Evolutionary conservation across 2,797 vertebrate genomes (phyloP).

Genomic region (Gymnodraco acuticeps): DNA sequence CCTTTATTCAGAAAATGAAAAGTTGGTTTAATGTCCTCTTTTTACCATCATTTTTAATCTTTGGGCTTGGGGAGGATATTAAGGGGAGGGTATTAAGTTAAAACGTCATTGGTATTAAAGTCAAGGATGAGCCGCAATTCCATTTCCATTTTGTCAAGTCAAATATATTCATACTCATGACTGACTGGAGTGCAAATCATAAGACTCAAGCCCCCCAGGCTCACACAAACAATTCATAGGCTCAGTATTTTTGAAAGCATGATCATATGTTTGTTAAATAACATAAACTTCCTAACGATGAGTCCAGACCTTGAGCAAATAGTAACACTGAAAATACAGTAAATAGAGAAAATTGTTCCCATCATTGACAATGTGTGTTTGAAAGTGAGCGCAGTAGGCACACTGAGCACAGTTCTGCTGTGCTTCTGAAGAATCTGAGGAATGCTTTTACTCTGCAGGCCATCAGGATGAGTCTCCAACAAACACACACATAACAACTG

Average conservation of each 20-base stretch:
- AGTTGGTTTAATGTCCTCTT: not conserved
- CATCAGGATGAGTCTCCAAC: constrained; percentile 51
- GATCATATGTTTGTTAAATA: not conserved
- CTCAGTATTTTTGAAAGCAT: not conserved
- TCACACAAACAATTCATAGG: too few species aligned
- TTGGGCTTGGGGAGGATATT: not conserved
- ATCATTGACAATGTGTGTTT: constrained; percentile 35
- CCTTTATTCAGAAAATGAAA: not conserved
- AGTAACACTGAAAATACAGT: not conserved
- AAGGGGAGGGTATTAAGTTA: not conserved
- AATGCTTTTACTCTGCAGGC: constrained; percentile 81
- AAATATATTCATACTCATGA: constrained; percentile 4
- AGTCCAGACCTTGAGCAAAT: constrained; percentile 4
- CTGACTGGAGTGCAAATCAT: not conserved
- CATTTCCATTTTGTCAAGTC: not conserved
- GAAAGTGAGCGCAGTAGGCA: constrained; percentile 50
- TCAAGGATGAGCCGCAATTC: not conserved
- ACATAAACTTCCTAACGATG: not conserved
- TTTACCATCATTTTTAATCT: not conserved
- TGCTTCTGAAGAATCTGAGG: constrained; percentile 77
- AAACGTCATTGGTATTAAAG: constrained; percentile 1
- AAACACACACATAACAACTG: constrained; percentile 61
- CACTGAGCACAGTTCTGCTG: constrained; percentile 62
- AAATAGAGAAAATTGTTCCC: constrained; percentile 10
- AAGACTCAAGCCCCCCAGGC: not conserved